phyloP scores from a whole-genome alignment of 1,140 invertebrate genomes.

The Drosophila eugracilis region DNA sequence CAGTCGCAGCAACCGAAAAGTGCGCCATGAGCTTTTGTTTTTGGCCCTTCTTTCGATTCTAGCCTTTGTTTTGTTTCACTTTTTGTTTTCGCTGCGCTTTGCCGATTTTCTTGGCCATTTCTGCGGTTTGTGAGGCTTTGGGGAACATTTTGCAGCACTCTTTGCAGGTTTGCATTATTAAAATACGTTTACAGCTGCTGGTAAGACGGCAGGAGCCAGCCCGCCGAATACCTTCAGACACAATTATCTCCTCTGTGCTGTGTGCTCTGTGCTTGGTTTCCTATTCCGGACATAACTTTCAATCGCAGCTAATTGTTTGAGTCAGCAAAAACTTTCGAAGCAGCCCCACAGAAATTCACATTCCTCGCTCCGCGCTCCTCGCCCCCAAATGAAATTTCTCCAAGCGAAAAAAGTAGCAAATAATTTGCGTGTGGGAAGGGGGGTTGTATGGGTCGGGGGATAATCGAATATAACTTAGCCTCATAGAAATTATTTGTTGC shows the following conservation, averaged over 20 bases:
- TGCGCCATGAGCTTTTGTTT: slow-evolving; percentile 71
- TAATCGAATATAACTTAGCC: slow-evolving; percentile 50
- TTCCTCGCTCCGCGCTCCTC: slow-evolving; percentile 8
- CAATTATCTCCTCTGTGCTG: slow-evolving; percentile 43
- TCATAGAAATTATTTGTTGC: slow-evolving; percentile 45
- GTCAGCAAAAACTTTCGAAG: slow-evolving; percentile 57
- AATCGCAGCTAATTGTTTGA: slow-evolving; percentile 79
- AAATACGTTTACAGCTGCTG: slow-evolving; percentile 49
- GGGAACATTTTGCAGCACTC: slow-evolving; percentile 49
- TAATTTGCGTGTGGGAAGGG: slow-evolving; percentile 34
- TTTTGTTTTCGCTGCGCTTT: slow-evolving; percentile 13
- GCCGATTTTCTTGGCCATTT: slow-evolving; percentile 13
- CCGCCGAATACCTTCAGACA: slow-evolving; percentile 13
- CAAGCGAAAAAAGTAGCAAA: slow-evolving; percentile 32
- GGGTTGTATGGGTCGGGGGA: neutral
- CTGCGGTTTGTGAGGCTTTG: slow-evolving; percentile 32
- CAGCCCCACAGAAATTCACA: slow-evolving; percentile 15
- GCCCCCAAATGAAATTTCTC: slow-evolving; percentile 1
- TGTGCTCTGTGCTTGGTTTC: too few species aligned
- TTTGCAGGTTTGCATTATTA: slow-evolving; percentile 55
- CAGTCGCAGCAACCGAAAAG: slow-evolving; percentile 69
- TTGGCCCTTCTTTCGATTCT: slow-evolving; percentile 40
- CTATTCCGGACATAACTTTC: slow-evolving; percentile 70
- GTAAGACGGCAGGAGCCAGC: too few species aligned
- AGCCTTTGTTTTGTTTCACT: slow-evolving; percentile 9